Percentiles rank a stretch among this genome's conserved stretches.
These are phyloP conservation scores for Drosophila repletoides DNA, from an alignment of 1,140 invertebrate species.

Conservation along the genomic window DNA sequence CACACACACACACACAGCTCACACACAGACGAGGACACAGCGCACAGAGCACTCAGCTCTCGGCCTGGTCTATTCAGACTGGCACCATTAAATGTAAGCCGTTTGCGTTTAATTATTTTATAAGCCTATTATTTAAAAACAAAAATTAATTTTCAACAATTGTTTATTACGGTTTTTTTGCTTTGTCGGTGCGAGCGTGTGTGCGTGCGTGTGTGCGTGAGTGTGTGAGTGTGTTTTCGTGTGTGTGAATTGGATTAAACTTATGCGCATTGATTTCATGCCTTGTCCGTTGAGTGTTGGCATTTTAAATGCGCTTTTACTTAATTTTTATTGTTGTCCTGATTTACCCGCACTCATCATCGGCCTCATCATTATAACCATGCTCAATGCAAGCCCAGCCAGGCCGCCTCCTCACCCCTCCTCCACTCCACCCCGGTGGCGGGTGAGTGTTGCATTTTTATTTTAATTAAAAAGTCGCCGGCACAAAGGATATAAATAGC, in stretches of 20 bases:
- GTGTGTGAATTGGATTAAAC: conserved; percentile 55
- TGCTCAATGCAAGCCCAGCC: not conserved
- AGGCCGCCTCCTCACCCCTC: conserved; percentile 2
- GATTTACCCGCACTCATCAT: conserved; percentile 49
- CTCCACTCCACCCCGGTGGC: not conserved
- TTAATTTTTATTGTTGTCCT: conserved; percentile 74
- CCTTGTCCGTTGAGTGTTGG: conserved; percentile 41
- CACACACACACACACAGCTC: not conserved
- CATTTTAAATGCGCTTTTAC: conserved; percentile 69
- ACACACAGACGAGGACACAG: not conserved
- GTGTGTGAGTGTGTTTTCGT: conserved; percentile 16
- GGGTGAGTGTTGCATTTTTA: conserved; percentile 73
- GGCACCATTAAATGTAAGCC: conserved; percentile 30
- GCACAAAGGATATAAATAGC: conserved; percentile 65
- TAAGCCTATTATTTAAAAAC: conserved; percentile 67
- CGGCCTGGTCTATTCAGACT: not conserved
- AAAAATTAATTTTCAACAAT: conserved; percentile 68
- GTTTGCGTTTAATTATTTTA: conserved; percentile 65
- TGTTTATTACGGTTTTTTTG: conserved; percentile 57
- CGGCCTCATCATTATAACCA: conserved; percentile 37
- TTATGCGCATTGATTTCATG: conserved; percentile 60
- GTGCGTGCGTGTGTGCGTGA: not conserved
- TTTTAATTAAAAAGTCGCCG: conserved; percentile 77
- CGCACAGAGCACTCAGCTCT: not conserved
- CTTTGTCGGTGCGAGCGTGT: conserved; percentile 9